A percentile compares a stretch with the other conserved stretches of the same genome.
These are phyloP conservation scores for Neosilurus hyrtlii DNA, from an alignment of 2,797 vertebrate genomes.

Conservation along the genomic window DNA sequence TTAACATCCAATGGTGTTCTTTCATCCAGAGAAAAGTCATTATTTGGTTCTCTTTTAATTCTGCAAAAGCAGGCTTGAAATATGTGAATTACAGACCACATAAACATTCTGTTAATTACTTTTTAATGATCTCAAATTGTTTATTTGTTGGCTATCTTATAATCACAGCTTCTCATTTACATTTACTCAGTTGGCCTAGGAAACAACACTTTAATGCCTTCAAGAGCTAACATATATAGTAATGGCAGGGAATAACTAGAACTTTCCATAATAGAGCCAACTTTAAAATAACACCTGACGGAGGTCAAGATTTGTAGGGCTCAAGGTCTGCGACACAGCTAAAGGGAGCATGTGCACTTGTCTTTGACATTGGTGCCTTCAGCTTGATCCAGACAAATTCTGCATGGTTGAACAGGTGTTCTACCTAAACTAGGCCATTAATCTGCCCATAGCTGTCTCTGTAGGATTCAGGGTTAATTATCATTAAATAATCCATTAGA, in stretches of 20 bases:
- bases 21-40: not conserved
- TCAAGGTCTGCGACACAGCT: slow-evolving; percentile 49
- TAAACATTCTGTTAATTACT: slow-evolving; percentile 26
- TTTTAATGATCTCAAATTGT: slow-evolving; percentile 20
- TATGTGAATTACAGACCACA: not conserved
- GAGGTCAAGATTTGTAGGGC: slow-evolving; percentile 42
- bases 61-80: not conserved
- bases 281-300: slow-evolving; percentile 31
- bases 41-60: not conserved
- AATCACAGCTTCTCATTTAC: slow-evolving; percentile 18
- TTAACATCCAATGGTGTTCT: not conserved
- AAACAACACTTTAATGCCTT: slow-evolving; percentile 24
- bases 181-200: not conserved
- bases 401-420: slow-evolving; percentile 75
- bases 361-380: slow-evolving; percentile 71
- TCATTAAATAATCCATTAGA: slow-evolving; percentile 79
- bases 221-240: slow-evolving; percentile 25
- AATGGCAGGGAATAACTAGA: slow-evolving; percentile 28
- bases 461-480: slow-evolving; percentile 81
- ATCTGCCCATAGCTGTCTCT: slow-evolving; percentile 73
- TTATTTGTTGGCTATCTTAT: slow-evolving; percentile 19
- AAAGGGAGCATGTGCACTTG: slow-evolving; percentile 73
- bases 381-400: slow-evolving; percentile 71
- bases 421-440: slow-evolving; percentile 71
- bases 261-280: slow-evolving; percentile 35